phyloP scores from a whole-genome alignment of 2,888 invertebrate species.

The Perithous albicinctus region DNA sequence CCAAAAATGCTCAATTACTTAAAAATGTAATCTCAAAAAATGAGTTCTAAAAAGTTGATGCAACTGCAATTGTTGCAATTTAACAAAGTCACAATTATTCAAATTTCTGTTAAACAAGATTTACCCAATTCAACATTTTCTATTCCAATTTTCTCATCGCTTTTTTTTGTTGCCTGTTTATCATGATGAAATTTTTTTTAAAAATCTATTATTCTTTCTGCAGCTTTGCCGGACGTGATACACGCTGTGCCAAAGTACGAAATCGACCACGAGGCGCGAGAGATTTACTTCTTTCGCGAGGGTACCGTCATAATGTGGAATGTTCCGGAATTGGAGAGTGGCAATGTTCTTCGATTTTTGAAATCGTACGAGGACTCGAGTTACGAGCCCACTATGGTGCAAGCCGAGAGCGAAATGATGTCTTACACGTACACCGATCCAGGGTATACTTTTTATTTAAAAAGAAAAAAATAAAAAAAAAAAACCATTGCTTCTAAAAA shows the following conservation, averaged over 20 bases:
- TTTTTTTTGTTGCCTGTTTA: too few relatives aligned
- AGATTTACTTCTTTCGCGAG: conserved; percentile 96
- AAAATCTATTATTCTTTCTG: conserved; percentile 63
- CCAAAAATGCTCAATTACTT: too few relatives aligned
- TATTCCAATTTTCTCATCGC: too few relatives aligned
- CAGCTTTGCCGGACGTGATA: conserved; percentile 90
- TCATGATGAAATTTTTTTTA: too few relatives aligned
- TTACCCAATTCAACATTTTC: too few relatives aligned
- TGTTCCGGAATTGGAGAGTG: conserved; percentile 91
- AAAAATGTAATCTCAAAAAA: too few relatives aligned
- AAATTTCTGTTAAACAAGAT: too few relatives aligned
- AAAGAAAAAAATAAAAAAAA: neutral
- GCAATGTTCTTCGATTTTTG: conserved; percentile 91
- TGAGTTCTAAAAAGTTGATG: too few relatives aligned
- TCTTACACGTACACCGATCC: conserved; percentile 89
- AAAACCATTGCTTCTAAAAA: conserved; percentile 3
- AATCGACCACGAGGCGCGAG: conserved; percentile 90
- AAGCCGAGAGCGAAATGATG: conserved; percentile 94
- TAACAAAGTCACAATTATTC: too few relatives aligned
- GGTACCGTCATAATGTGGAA: conserved; percentile 97
- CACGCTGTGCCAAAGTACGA: conserved; percentile 94
- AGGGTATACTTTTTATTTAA: conserved; percentile 76
- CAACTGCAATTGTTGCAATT: too few relatives aligned
- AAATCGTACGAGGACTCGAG: conserved; percentile 89
- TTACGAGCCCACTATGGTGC: conserved; percentile 89